phyloP scores from a whole-genome alignment of 2,797 vertebrate genomes.

The Rhynchonycteris naso region DNA sequence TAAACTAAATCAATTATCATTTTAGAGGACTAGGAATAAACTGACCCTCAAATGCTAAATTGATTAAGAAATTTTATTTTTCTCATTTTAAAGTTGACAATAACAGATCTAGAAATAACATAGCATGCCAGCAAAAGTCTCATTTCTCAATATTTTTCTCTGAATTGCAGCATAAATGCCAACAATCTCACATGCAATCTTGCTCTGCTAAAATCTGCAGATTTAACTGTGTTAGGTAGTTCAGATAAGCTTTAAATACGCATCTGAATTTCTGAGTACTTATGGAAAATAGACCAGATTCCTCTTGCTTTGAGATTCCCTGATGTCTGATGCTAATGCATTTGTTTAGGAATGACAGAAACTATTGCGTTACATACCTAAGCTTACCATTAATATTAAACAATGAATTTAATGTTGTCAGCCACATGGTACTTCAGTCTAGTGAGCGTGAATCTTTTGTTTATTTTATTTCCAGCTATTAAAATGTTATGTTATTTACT shows the following conservation, averaged over 20 bases:
- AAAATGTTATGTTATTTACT: slow-evolving; percentile 65
- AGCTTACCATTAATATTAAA: slow-evolving; percentile 78
- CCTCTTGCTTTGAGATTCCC: slow-evolving; percentile 74
- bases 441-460: slow-evolving; percentile 62
- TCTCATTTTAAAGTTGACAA: slow-evolving; percentile 1
- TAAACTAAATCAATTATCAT: not conserved
- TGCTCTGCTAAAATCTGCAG: slow-evolving; percentile 72
- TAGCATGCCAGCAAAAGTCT: not conserved
- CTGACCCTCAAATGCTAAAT: not conserved
- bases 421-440: slow-evolving; percentile 64
- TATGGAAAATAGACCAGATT: slow-evolving; percentile 76
- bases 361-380: slow-evolving; percentile 69
- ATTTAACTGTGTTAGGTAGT: slow-evolving; percentile 72
- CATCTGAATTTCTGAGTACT: slow-evolving; percentile 81
- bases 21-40: not conserved
- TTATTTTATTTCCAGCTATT: slow-evolving; percentile 64
- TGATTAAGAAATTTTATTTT: slow-evolving; percentile 18
- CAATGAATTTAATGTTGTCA: slow-evolving; percentile 59
- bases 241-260: slow-evolving; percentile 83
- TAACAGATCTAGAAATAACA: slow-evolving; percentile 42
- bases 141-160: slow-evolving; percentile 44
- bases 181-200: slow-evolving; percentile 60
- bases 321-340: slow-evolving; percentile 76
- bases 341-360: slow-evolving; percentile 65
- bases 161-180: slow-evolving; percentile 30